phyloP scores from a whole-genome alignment of 1,140 invertebrate genomes.

The Drosophila rhopaloa region DNA sequence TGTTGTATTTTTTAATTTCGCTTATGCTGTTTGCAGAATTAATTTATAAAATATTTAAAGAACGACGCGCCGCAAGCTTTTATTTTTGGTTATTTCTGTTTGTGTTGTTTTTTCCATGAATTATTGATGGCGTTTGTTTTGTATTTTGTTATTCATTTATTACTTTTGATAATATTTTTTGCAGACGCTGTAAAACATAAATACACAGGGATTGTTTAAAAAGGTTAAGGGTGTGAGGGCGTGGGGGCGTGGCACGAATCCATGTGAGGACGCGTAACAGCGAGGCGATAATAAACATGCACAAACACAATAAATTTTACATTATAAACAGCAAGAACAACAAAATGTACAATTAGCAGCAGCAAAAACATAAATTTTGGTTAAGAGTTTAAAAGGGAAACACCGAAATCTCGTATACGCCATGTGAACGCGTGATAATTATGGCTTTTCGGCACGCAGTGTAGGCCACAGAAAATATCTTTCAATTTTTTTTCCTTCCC shows the following conservation, averaged over 20 bases:
- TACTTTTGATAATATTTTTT: conserved; percentile 48
- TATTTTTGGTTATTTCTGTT: conserved; percentile 46
- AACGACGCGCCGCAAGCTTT: conserved; percentile 43
- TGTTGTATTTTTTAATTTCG: conserved; percentile 27
- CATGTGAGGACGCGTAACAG: conserved; percentile 13
- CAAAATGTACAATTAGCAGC: conserved; percentile 71
- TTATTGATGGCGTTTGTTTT: conserved; percentile 61
- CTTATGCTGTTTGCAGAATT: conserved; percentile 42
- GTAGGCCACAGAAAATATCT: conserved; percentile 17
- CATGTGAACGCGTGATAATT: conserved; percentile 68
- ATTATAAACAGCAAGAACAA: conserved; percentile 39
- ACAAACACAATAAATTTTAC: conserved; percentile 71
- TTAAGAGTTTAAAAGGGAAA: conserved; percentile 50
- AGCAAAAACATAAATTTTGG: conserved; percentile 67
- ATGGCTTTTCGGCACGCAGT: conserved; percentile 66
- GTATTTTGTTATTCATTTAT: conserved; percentile 53
- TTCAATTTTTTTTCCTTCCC: conserved; percentile 10
- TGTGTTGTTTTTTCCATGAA: conserved; percentile 51
- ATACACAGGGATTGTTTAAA: conserved; percentile 24
- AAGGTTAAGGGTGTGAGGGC: neutral
- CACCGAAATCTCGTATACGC: conserved; percentile 51
- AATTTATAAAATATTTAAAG: conserved; percentile 63
- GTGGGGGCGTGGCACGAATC: neutral
- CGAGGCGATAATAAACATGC: conserved; percentile 66
- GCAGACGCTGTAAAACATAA: conserved; percentile 28